phyloP scores from a whole-genome alignment of 35 echinoderm and acorn worm species.

The Acanthaster planci region DNA sequence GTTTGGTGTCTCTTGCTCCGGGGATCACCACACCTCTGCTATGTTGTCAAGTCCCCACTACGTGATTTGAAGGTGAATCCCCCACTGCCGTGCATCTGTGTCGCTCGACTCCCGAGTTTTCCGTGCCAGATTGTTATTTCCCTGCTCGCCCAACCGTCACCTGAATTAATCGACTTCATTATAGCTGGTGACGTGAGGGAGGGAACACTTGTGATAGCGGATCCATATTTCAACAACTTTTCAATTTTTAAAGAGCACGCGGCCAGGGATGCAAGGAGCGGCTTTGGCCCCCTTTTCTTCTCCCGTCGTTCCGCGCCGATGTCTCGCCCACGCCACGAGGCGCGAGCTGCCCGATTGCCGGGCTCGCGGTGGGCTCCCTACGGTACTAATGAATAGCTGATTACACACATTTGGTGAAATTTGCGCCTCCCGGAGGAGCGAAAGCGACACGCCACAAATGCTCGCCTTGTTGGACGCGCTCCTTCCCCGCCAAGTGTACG shows the following conservation, averaged over 20 bases:
- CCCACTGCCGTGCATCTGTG: background rate
- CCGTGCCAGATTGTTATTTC: slow-evolving; percentile 45
- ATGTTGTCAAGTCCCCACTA: background rate
- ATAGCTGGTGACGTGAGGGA: slow-evolving; percentile 40
- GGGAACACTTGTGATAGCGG: slow-evolving; percentile 40
- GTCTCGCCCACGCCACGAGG: background rate
- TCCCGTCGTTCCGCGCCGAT: slow-evolving; percentile 20
- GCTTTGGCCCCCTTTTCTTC: slow-evolving; percentile 3
- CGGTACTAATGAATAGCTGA: slow-evolving; percentile 52
- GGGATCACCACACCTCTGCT: too few species aligned
- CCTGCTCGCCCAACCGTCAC: slow-evolving; percentile 26
- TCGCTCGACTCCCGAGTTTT: background rate
- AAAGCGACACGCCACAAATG: slow-evolving; percentile 28
- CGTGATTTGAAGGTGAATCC: slow-evolving; percentile 41
- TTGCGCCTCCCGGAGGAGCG: slow-evolving; percentile 35
- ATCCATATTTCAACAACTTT: slow-evolving; percentile 43
- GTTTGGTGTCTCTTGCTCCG: too few species aligned
- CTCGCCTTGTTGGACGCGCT: slow-evolving; percentile 7
- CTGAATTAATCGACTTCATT: slow-evolving; percentile 51
- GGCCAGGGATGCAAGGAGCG: background rate
- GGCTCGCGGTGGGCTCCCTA: slow-evolving; percentile 8
- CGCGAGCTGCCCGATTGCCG: slow-evolving; percentile 14
- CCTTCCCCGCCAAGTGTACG: slow-evolving; percentile 13
- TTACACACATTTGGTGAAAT: slow-evolving; percentile 49
- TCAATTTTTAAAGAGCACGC: slow-evolving; percentile 44